Evolutionary conservation across 2,113 vertebrate genomes (phyloP).

Genomic region (Phrynosoma platyrhinos): DNA sequence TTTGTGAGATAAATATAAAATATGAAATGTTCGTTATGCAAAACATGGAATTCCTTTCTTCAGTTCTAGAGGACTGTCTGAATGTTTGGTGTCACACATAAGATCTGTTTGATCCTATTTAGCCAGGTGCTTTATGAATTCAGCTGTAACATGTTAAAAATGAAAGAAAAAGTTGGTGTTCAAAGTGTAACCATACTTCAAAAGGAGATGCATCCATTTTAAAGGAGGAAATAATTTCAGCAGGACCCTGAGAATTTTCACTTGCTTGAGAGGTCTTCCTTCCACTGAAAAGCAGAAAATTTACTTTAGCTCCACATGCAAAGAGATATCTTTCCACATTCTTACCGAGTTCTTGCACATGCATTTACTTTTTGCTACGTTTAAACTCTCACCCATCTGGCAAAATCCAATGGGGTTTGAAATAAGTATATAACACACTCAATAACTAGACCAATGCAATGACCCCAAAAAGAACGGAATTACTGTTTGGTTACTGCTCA

Average conservation of each 20-base stretch:
- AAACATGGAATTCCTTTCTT: background rate
- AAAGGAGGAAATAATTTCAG: background rate
- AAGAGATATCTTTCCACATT: background rate
- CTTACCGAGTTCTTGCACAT: background rate
- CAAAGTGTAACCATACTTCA: background rate
- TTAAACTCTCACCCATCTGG: background rate
- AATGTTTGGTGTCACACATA: background rate
- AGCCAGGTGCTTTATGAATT: conserved; percentile 15
- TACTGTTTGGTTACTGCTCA: no score
- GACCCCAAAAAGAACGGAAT: background rate
- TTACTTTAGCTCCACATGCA: background rate
- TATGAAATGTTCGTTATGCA: background rate
- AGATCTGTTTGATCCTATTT: background rate
- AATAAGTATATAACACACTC: background rate
- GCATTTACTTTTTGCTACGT: background rate
- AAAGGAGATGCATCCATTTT: background rate
- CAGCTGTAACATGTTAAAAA: conserved; percentile 4
- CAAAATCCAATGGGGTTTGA: background rate
- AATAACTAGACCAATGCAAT: background rate
- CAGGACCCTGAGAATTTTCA: conserved; percentile 21
- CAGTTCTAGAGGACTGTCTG: background rate
- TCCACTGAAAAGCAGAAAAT: background rate
- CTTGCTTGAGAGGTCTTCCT: background rate
- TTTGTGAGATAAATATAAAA: background rate
- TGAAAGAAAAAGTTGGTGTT: background rate